Base-by-base conservation (phyloP, 2,113 vertebrate species). In the Tursiops truncatus region DNA sequence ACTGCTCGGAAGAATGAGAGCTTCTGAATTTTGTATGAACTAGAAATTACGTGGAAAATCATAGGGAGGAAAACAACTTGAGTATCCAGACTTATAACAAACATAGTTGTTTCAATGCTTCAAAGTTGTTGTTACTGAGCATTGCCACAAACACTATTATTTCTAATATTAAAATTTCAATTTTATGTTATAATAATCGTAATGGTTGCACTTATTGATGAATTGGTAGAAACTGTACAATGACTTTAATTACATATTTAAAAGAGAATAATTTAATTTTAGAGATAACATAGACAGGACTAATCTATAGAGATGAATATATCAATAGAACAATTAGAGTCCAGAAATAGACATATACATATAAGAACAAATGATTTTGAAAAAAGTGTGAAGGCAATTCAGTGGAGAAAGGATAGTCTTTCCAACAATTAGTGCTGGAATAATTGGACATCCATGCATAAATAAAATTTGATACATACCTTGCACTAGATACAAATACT, bases 11-110 rank as follows among this genome's bases (percentile, higher is more conserved):
- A 93, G 33, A 53, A 89, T 53, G 36, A 83, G 33, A 84, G 20
- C 70, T 96, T 84, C 80, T 97, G 31, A 96, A 97, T 97, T 97
- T 95, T 97, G 14, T 68, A 96, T 97, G 82, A 95, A 44, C 58
- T 94, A 94, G 60, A 96, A 94, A 84, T 83, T 92, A 44, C 41
- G 56, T 6, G 47, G 18, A 94, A 91, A 95, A 88, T 41, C 62
- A 80, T 47, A 93, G 20, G 15, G 44, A 67, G 8, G 17, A 68
- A 33, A 73, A 53, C 21, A 8, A 92, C 6, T 56, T 79, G 15
- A 60, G 70, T 87, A 38, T 20, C 8, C 28, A 82, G 50, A 76
- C 76, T 81, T 36, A 4, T 88, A 80, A 77, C 1, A 68, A 94
- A 86, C 50, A 41, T 8, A 94, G 8, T 41, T 53, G 10, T 62